Evolutionary conservation across 2,113 vertebrate genomes (phyloP).

Genomic region (Corvus hawaiiensis): DNA sequence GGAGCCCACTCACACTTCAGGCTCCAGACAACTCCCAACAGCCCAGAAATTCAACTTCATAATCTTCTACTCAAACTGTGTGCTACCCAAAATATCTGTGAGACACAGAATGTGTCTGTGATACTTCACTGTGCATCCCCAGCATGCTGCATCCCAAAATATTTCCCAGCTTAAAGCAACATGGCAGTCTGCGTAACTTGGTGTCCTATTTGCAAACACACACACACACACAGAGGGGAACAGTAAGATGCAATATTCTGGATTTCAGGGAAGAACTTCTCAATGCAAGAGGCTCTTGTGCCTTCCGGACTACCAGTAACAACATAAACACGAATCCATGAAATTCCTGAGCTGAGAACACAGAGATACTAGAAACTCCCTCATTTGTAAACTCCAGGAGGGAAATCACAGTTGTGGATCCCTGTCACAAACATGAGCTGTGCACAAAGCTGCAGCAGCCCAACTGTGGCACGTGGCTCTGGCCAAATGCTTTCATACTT

Average conservation of each 20-base stretch:
- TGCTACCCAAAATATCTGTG: neutral
- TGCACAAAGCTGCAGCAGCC: neutral
- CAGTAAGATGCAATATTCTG: neutral
- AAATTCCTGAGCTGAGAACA: neutral
- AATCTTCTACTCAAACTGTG: neutral
- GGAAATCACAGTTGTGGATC: neutral
- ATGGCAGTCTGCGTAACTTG: neutral
- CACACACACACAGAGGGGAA: neutral
- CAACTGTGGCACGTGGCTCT: neutral
- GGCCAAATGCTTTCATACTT: neutral
- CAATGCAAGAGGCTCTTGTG: neutral
- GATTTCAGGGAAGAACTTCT: neutral
- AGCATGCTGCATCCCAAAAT: neutral
- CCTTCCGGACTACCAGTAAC: neutral
- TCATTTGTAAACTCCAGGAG: neutral
- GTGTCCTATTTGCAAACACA: neutral
- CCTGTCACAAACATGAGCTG: neutral
- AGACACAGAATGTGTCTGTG: neutral
- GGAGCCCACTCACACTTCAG: neutral
- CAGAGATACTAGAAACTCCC: fast-evolving
- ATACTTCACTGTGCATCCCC: neutral
- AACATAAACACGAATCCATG: neutral
- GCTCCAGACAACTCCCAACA: neutral
- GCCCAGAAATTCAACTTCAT: neutral
- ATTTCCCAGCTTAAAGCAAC: neutral